Base-by-base conservation (phyloP, 2,888 invertebrate genomes). In the Siphonodentalium dalli region DNA sequence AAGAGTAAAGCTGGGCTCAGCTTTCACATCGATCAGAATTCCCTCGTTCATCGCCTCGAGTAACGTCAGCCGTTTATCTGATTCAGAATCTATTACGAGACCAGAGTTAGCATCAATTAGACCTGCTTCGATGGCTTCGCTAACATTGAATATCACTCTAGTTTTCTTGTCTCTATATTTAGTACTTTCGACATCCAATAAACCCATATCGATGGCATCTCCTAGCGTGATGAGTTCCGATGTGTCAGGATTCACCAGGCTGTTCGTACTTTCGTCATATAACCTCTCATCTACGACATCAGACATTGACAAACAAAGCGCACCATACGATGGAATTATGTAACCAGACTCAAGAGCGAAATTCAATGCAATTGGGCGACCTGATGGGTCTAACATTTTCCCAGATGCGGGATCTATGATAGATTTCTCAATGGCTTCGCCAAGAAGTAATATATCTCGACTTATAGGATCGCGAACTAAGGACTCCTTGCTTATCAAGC, bases 1-100 rank as follows among this genome's bases (percentile, higher is more conserved):
- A 0, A 92, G 89, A n/a, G 74, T 71, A 42, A 75, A 60, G 31
- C 66, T 66, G 20, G 74, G 73, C 43, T 73, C 72, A 48, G 65
- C 71, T 37, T 68, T 64, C 4, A 68, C 63, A 49, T 75, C 74
- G 24, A 75, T 68, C 9, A 74, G 59, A 46, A 78, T 62, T 1
- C 75, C 74, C 26, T 53, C 69, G 42, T 74, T 71, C 41, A 78
- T 58, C 38, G 71, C 71, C 49, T 73, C 73, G 23, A 71, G 62
- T 34, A 75, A 63, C 11, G 63, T 65, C 37, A 66, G 55, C 38
- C 58, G 60, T 46, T 69, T 69, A 21, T 67, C 66, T 26, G 65
- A 63, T 15, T 55, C 46, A 15, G 60, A 61, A 33, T 71, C 68
- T 9, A 68, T 48, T 58, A 69, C 69, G 2, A 59, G 58, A 2